A percentile compares a stretch with the other conserved stretches of the same genome.
Evolutionary conservation across 1,140 invertebrate genomes (phyloP).

Genomic region (Pachyrhynchus sulphureomaculatus): DNA sequence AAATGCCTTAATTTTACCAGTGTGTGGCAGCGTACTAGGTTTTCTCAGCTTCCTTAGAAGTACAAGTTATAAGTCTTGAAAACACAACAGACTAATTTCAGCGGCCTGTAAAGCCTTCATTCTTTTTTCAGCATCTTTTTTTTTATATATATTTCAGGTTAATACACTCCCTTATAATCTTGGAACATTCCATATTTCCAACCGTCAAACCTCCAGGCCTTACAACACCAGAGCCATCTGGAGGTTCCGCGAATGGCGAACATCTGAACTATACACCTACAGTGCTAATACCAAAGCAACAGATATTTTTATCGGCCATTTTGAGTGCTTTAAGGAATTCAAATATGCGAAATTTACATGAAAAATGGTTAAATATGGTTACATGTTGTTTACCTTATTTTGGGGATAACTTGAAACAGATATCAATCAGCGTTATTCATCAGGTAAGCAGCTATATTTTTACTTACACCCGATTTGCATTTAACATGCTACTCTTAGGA

Average conservation of each 20-base stretch:
- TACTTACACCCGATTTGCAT: background rate
- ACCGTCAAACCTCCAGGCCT: conserved; percentile 10
- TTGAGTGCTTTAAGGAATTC: conserved; percentile 71
- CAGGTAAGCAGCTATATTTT: conserved; percentile 55
- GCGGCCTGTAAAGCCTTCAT: no score
- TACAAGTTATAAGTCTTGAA: no score
- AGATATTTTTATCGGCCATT: conserved; percentile 83
- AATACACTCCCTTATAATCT: conserved; percentile 71
- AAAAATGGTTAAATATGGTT: conserved; percentile 79
- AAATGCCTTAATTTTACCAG: no score
- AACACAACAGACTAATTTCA: no score
- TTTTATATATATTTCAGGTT: conserved; percentile 52
- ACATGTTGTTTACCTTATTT: conserved; percentile 76
- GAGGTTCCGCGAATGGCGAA: conserved; percentile 48
- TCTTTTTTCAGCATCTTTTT: no score
- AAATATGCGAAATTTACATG: conserved; percentile 69
- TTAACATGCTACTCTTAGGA: no score
- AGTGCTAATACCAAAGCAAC: conserved; percentile 74
- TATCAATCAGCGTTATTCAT: conserved; percentile 76
- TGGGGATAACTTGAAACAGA: conserved; percentile 70
- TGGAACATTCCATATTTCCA: conserved; percentile 69
- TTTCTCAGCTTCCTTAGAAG: no score
- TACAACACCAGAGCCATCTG: background rate
- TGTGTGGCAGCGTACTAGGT: no score
- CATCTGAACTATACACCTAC: conserved; percentile 65